Conservation (phyloP, 2,888 invertebrate genomes). For the Heliothis peltigera region DNA sequence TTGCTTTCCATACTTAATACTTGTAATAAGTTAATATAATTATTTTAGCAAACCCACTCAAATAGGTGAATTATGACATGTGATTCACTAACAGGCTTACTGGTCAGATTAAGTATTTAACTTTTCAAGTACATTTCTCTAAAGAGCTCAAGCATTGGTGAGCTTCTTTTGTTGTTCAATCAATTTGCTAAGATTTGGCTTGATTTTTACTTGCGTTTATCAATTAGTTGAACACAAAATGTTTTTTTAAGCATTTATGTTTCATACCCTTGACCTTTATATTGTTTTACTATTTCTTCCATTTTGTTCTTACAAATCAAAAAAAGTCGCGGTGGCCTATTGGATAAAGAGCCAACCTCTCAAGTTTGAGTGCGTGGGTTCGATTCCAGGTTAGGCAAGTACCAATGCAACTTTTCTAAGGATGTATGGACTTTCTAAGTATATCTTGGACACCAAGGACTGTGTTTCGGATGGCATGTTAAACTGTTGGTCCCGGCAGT, state of each 20-base stretch:
- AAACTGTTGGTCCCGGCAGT: too few relatives aligned
- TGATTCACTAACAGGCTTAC: conserved; percentile 47
- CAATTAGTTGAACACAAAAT: conserved; percentile 17
- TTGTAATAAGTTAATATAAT: neutral
- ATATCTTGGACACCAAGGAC: too few relatives aligned
- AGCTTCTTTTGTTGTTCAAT: conserved; percentile 43
- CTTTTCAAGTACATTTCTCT: conserved; percentile 37
- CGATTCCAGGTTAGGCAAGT: too few relatives aligned
- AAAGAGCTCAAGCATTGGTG: conserved; percentile 52
- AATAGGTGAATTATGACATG: conserved; percentile 11
- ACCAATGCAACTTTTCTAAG: too few relatives aligned
- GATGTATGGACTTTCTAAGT: too few relatives aligned
- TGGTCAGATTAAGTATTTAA: conserved; percentile 53
- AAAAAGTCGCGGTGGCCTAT: too few relatives aligned
- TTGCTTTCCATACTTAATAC: too few relatives aligned
- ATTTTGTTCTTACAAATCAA: too few relatives aligned
- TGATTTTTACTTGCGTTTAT: conserved; percentile 13
- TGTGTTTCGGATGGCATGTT: too few relatives aligned
- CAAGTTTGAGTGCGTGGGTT: too few relatives aligned
- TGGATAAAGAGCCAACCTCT: too few relatives aligned
- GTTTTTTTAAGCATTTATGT: conserved; percentile 25
- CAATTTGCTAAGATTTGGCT: conserved; percentile 30
- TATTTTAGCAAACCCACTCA: neutral
- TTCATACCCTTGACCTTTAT: conserved; percentile 34
- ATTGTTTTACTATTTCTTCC: conserved; percentile 6